phyloP scores from a whole-genome alignment of 2,113 vertebrate species.

The Ptychochromis oligacanthus region DNA sequence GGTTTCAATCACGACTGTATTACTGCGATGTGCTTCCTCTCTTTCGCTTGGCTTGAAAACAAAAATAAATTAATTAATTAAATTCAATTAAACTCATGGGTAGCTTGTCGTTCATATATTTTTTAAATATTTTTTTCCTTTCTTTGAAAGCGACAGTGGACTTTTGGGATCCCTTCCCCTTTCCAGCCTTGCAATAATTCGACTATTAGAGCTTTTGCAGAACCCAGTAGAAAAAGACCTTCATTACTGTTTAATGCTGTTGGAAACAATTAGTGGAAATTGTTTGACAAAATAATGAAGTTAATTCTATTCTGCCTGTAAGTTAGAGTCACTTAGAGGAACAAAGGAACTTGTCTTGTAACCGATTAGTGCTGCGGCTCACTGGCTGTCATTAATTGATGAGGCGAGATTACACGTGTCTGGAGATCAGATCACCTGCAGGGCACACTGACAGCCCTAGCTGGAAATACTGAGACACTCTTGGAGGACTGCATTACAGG shows the following conservation, averaged over 20 bases:
- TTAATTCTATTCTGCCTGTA: neutral
- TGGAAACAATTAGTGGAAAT: neutral
- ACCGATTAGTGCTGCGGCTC: neutral
- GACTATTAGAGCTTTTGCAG: too few relatives aligned
- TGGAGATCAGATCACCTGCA: slow-evolving; percentile 17
- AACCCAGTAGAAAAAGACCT: too few relatives aligned
- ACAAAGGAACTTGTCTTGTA: neutral
- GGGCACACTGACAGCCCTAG: neutral
- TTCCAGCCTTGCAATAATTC: too few relatives aligned
- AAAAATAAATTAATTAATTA: too few relatives aligned
- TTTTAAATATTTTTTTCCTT: neutral
- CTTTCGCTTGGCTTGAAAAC: too few relatives aligned
- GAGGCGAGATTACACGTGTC: slow-evolving; percentile 3
- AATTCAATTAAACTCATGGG: too few relatives aligned
- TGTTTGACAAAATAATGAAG: neutral
- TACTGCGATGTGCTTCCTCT: too few relatives aligned
- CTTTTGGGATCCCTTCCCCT: too few relatives aligned
- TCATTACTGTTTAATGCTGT: too few relatives aligned
- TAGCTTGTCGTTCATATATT: too few relatives aligned
- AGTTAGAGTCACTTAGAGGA: neutral
- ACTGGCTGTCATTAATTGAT: neutral
- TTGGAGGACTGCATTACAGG: slow-evolving; percentile 2
- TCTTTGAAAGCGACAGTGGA: neutral
- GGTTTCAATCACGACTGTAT: too few relatives aligned
- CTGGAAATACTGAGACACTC: slow-evolving; percentile 21